Conservation (phyloP, 2,113 vertebrate species). For the Oceanites oceanicus region DNA sequence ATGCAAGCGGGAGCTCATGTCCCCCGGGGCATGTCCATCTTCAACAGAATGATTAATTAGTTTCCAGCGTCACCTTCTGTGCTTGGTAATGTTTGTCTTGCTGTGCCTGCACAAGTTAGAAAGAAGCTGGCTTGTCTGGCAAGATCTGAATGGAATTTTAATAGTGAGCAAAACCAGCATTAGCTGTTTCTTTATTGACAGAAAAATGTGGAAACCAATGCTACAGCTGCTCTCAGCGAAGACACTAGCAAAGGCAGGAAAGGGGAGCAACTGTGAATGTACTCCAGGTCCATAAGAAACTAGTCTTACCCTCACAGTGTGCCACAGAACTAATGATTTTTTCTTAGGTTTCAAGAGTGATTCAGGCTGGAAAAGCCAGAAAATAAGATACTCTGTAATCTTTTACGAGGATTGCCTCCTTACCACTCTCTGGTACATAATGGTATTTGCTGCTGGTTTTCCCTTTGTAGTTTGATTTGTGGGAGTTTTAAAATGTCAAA, state of each 20-base stretch:
- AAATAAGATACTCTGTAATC: neutral
- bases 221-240: neutral
- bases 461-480: conserved; percentile 43
- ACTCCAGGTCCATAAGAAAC: neutral
- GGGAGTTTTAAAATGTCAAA: conserved; percentile 38
- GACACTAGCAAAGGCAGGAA: neutral
- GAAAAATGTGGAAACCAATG: neutral
- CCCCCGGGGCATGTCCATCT: neutral
- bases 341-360: neutral
- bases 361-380: neutral
- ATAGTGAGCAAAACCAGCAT: neutral
- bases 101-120: neutral
- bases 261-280: neutral
- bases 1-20: fast-evolving
- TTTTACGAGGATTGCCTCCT: neutral
- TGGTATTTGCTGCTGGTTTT: neutral
- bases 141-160: neutral
- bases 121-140: neutral
- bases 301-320: neutral
- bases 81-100: neutral
- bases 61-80: neutral
- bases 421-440: neutral
- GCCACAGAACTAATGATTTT: neutral
- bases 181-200: neutral
- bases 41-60: neutral